Conservation (phyloP, 2,113 vertebrate species). For the Mormyrus lacerda region DNA sequence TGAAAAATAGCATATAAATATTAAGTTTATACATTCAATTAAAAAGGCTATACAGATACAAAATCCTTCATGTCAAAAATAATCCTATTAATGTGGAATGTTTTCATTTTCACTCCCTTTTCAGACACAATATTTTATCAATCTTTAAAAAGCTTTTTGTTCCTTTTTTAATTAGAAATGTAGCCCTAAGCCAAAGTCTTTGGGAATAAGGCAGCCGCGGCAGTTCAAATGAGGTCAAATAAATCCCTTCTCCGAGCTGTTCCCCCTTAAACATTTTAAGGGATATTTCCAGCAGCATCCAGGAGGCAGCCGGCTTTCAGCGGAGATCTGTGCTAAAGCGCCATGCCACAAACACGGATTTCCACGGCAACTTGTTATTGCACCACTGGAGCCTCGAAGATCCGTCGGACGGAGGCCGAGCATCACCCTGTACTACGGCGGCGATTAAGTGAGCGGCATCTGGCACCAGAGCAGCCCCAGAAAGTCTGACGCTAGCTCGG, state of each 20-base stretch:
- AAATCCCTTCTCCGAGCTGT: neutral
- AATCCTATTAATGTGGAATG: constrained; percentile 9
- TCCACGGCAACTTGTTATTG: neutral
- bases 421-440: neutral
- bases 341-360: neutral
- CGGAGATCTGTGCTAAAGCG: neutral
- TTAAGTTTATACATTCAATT: constrained; percentile 7
- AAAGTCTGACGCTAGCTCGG: neutral
- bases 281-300: neutral
- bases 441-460: neutral
- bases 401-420: neutral
- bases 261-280: neutral
- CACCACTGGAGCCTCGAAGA: neutral
- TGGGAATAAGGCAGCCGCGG: neutral
- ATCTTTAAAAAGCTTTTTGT: neutral
- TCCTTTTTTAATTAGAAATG: neutral
- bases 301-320: neutral
- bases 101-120: neutral
- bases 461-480: neutral
- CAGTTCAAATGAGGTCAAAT: constrained; percentile 6
- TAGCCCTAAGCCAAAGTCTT: neutral
- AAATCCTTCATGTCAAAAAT: constrained; percentile 7
- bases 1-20: neutral
- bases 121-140: constrained; percentile 2
- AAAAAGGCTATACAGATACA: neutral